Evolutionary conservation across 2,113 vertebrate species (phyloP), one percentile per base, ranked within the genome.

Genomic region (Tragelaphus scriptus): DNA sequence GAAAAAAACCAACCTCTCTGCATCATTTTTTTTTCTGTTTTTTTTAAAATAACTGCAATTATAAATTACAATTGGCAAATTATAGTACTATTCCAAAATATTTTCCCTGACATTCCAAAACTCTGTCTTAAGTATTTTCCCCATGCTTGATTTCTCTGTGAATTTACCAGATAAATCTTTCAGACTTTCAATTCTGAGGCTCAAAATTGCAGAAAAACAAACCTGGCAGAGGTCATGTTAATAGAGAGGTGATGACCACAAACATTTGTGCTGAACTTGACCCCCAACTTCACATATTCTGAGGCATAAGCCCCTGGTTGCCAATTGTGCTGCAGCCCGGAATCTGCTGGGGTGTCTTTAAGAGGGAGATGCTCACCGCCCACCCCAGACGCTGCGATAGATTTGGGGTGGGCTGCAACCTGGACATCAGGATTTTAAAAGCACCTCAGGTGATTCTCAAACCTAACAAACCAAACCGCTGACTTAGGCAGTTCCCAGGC

Each of bases 181-280:
- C 8, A 55, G 30, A 26, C 58, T 90, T 96, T 77, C 68, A 94
- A 92, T 77, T 30, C 59, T 90, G 81, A 96, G 49, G 30, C 36
- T 85, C 94, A 53, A 91, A 95, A 95, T 91, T 16, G 25, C 40
- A 86, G 56, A 91, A 80, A 93, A 81, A 32, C 44, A 59, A 61
- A n/a, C 40, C 16, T 51, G 51, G 17, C 26, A 68, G 63, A 75
- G 23, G 36, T 56, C 16, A 6, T 30, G 32, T 77, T 85, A 81
- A 47, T 6, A 26, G 40, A 56, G 4, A 26, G 2, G 6, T 36
- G 28, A 28, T n/a, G 26, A 7, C 93, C 61, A 44, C 47, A 82
- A 6, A 88, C 44, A 84, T 40, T n/a, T 58, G 36, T 49, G 44
- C 61, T 56, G 47, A 87, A 88, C n/a, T 36, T 90, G 56, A 96